Percentiles rank a stretch among this genome's conserved stretches.
These are phyloP conservation scores for Agrochola lychnidis DNA, from an alignment of 2,888 invertebrate genomes.

Conservation along the genomic window DNA sequence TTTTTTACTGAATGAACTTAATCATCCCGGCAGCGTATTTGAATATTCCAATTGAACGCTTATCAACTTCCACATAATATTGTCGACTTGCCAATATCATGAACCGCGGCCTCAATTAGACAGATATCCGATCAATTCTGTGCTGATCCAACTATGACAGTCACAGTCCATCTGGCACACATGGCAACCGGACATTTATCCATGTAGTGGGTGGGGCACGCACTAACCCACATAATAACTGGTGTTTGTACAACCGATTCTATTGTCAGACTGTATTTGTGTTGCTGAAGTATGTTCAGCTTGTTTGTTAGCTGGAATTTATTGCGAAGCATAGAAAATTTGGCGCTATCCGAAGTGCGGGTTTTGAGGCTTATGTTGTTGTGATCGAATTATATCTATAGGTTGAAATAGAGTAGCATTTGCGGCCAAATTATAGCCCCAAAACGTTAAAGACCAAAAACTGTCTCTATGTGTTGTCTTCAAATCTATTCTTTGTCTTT, in stretches of 20 bases:
- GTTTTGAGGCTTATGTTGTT: neutral
- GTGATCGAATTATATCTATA: neutral
- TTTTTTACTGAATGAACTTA: neutral
- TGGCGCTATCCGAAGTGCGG: neutral
- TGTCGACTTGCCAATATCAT: conserved; percentile 31
- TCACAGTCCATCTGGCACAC: conserved; percentile 46
- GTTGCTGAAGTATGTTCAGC: conserved; percentile 43
- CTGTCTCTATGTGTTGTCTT: neutral
- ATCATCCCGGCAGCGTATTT: neutral
- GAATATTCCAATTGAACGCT: conserved; percentile 13
- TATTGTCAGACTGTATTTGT: conserved; percentile 53
- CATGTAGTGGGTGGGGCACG: conserved; percentile 41
- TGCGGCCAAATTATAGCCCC: neutral
- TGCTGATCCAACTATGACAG: conserved; percentile 27
- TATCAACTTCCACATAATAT: conserved; percentile 5
- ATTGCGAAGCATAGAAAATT: conserved; percentile 27
- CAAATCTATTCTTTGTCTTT: neutral
- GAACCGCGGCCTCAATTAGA: conserved; percentile 41
- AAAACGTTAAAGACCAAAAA: neutral
- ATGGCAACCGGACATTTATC: conserved; percentile 44
- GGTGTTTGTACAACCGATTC: conserved; percentile 50
- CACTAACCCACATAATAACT: conserved; percentile 59
- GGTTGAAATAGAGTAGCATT: neutral
- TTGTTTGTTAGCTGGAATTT: conserved; percentile 32
- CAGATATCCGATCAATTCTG: conserved; percentile 41